Conservation (phyloP, 2,888 invertebrate species). For the Pherbina coryleti region DNA sequence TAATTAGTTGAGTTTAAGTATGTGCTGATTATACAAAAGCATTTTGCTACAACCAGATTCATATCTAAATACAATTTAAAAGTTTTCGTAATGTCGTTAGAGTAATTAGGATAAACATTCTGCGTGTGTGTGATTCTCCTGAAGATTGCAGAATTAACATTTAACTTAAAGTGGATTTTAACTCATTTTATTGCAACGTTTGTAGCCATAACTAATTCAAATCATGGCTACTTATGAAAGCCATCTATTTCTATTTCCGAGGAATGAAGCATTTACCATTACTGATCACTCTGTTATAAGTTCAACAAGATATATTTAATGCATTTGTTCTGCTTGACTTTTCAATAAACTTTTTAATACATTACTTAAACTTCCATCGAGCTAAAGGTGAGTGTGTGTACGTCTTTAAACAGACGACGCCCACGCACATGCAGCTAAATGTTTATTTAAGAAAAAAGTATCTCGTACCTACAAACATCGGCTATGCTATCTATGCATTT, state of each 20-base stretch:
- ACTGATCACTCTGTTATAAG: neutral
- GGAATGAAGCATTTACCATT: no score
- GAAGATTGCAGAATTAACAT: neutral
- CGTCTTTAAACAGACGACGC: slow-evolving; percentile 8
- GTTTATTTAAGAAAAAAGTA: neutral
- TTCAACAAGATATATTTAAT: neutral
- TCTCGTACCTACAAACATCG: neutral
- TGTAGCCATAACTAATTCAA: neutral
- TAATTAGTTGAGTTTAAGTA: no score
- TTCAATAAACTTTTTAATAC: neutral
- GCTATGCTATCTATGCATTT: slow-evolving; percentile 4
- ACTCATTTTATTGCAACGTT: neutral
- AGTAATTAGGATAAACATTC: neutral
- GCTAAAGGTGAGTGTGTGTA: neutral
- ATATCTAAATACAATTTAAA: neutral
- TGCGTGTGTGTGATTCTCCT: neutral
- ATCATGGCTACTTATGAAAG: no score
- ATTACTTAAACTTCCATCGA: neutral
- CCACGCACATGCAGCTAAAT: neutral
- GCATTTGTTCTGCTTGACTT: slow-evolving; percentile 10
- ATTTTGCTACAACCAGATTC: neutral
- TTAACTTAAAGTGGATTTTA: neutral
- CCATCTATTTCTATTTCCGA: no score
- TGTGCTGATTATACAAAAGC: neutral
- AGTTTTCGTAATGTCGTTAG: neutral